A percentile compares a stretch with the other conserved stretches of the same genome.
Evolutionary conservation across 2,113 vertebrate species (phyloP).

Genomic region (Stigmatopora nigra): DNA sequence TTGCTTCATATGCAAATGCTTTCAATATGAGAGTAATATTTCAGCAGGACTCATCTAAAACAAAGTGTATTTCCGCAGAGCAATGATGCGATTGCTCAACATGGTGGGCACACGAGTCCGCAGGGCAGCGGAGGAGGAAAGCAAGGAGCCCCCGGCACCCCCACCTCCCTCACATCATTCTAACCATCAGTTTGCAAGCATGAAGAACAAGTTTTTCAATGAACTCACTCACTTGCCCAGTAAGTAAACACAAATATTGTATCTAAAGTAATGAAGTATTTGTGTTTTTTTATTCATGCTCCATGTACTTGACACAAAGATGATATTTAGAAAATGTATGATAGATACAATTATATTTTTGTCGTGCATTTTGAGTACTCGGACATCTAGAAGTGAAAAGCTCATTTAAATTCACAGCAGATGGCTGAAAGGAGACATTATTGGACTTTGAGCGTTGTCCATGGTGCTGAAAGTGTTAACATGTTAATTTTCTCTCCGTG

Average conservation of each 20-base stretch:
- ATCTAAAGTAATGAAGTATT: background rate
- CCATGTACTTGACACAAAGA: too few relatives aligned
- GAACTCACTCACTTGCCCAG: conserved; percentile 72
- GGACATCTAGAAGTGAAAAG: too few relatives aligned
- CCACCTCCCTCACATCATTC: conserved; percentile 52
- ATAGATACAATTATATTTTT: too few relatives aligned
- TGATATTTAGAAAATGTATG: too few relatives aligned
- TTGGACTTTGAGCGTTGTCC: too few relatives aligned
- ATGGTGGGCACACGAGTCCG: conserved; percentile 27
- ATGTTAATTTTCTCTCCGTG: too few relatives aligned
- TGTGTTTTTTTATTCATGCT: too few relatives aligned
- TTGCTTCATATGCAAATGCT: background rate
- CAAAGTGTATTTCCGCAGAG: conserved; percentile 20
- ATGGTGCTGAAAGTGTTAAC: too few relatives aligned
- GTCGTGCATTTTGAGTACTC: too few relatives aligned
- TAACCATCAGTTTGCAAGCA: conserved; percentile 63
- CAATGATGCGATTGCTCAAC: conserved; percentile 56
- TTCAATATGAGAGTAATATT: too few relatives aligned
- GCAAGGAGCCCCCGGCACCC: conserved; percentile 29
- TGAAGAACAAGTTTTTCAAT: conserved; percentile 75
- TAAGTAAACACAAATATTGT: conserved; percentile 33
- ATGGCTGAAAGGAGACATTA: too few relatives aligned
- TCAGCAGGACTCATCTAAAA: background rate
- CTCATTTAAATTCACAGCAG: too few relatives aligned
- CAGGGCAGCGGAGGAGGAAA: conserved; percentile 57